Conservation (phyloP, 2,113 vertebrate genomes). For the Cyprinodon tularosa region DNA sequence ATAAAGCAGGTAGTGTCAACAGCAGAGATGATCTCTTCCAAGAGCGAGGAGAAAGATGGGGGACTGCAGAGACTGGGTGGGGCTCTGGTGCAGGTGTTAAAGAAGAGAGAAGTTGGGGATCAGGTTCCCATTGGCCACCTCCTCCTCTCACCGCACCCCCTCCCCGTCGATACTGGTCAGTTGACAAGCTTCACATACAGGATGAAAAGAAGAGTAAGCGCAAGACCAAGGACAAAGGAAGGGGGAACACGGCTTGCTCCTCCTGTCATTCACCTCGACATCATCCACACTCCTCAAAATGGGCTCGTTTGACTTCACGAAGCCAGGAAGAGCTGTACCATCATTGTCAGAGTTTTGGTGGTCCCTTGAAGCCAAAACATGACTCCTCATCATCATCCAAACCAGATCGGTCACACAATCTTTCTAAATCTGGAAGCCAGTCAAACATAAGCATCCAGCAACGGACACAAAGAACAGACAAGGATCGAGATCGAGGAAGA, state of each 20-base stretch:
- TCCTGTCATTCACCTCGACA: constrained; percentile 77
- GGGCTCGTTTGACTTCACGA: constrained; percentile 73
- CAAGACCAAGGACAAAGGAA: constrained; percentile 75
- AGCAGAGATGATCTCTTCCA: constrained; percentile 78
- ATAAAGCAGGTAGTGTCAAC: constrained; percentile 81
- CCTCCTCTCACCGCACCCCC: constrained; percentile 79
- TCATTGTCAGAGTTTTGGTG: constrained; percentile 80
- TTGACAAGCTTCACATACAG: constrained; percentile 89
- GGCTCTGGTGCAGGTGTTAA: constrained; percentile 64
- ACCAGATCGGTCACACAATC: constrained; percentile 76
- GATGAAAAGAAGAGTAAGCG: constrained; percentile 82
- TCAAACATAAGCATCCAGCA: constrained; percentile 86
- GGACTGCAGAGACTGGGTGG: constrained; percentile 69
- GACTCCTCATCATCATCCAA: constrained; percentile 78
- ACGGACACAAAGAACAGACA: constrained; percentile 72
- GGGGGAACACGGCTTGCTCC: constrained; percentile 73
- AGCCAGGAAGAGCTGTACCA: constrained; percentile 86
- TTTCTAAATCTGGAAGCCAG: constrained; percentile 86
- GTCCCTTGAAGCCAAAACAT: constrained; percentile 72
- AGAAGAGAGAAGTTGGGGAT: constrained; percentile 61
- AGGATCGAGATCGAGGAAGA: constrained; percentile 67
- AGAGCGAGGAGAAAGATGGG: constrained; percentile 76
- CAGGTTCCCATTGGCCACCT: constrained; percentile 71
- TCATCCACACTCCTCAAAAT: constrained; percentile 62
- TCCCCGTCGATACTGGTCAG: constrained; percentile 91